Conservation (phyloP, 2,888 invertebrate genomes). For the Phrixothrix hirtus region DNA sequence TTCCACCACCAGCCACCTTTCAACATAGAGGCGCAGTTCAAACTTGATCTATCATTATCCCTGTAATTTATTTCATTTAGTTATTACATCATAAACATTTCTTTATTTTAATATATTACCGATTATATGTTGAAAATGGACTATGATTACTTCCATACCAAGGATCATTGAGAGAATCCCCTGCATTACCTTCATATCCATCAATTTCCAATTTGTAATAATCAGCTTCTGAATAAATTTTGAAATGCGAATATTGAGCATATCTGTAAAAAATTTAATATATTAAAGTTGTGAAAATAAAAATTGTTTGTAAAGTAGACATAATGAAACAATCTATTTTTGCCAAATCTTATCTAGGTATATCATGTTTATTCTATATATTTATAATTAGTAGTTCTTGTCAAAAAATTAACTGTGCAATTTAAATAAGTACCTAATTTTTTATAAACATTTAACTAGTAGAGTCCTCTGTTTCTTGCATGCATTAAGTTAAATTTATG, state of each 20-base stretch:
- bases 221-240: constrained; percentile 89
- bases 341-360: neutral
- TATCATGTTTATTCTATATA: too few relatives aligned
- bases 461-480: too few relatives aligned
- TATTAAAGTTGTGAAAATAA: constrained; percentile 76
- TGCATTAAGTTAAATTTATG: too few relatives aligned
- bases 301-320: constrained; percentile 67
- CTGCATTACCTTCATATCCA: constrained; percentile 88
- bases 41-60: constrained; percentile 86
- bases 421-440: too few relatives aligned
- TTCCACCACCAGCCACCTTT: constrained; percentile 98
- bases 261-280: constrained; percentile 61
- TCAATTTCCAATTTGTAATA: constrained; percentile 91
- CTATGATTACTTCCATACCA: constrained; percentile 94
- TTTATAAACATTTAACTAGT: too few relatives aligned
- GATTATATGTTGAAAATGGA: constrained; percentile 90
- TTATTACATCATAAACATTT: too few relatives aligned
- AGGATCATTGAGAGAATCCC: constrained; percentile 89
- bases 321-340: neutral
- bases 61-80: constrained; percentile 61
- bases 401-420: too few relatives aligned
- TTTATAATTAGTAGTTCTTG: too few relatives aligned
- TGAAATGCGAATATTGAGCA: constrained; percentile 89
- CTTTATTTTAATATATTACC: constrained; percentile 59
- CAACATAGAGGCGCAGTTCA: constrained; percentile 91